A percentile compares a stretch with the other conserved stretches of the same genome.
Evolutionary conservation across 1,140 invertebrate species (phyloP).

Genomic region (Cotesia chilonis): DNA sequence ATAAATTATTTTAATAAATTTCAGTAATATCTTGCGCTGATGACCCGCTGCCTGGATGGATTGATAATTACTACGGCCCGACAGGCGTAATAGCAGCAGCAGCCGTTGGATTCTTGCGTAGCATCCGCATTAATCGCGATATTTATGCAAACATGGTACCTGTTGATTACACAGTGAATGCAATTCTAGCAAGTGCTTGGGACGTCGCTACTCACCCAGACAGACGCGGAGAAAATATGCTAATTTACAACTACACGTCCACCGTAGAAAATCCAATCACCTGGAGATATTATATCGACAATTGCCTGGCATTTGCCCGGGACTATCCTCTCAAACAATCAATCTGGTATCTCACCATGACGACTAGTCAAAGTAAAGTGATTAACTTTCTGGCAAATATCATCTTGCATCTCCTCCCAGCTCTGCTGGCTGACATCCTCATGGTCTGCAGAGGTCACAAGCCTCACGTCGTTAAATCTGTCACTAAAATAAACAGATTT

Average conservation of each 20-base stretch:
- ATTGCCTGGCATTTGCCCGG: constrained; percentile 63
- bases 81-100: constrained; percentile 69
- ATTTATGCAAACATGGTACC: constrained; percentile 78
- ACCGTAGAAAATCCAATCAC: constrained; percentile 73
- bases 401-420: constrained; percentile 73
- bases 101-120: constrained; percentile 74
- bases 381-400: constrained; percentile 66
- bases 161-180: constrained; percentile 80
- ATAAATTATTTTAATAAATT: constrained; percentile 34
- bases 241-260: constrained; percentile 79
- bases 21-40: constrained; percentile 77
- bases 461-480: constrained; percentile 75
- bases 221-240: constrained; percentile 58
- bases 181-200: constrained; percentile 78
- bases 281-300: constrained; percentile 70
- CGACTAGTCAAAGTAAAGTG: constrained; percentile 66
- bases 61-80: constrained; percentile 83
- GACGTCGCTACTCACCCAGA: constrained; percentile 64
- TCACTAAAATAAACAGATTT: constrained; percentile 80
- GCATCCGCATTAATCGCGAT: constrained; percentile 66
- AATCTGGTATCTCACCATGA: constrained; percentile 70
- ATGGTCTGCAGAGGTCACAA: constrained; percentile 69
- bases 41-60: constrained; percentile 78
- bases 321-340: constrained; percentile 67
- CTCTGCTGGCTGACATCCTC: constrained; percentile 68